Conservation (phyloP, 1,140 invertebrate genomes). For the Xylocopa sonorina region DNA sequence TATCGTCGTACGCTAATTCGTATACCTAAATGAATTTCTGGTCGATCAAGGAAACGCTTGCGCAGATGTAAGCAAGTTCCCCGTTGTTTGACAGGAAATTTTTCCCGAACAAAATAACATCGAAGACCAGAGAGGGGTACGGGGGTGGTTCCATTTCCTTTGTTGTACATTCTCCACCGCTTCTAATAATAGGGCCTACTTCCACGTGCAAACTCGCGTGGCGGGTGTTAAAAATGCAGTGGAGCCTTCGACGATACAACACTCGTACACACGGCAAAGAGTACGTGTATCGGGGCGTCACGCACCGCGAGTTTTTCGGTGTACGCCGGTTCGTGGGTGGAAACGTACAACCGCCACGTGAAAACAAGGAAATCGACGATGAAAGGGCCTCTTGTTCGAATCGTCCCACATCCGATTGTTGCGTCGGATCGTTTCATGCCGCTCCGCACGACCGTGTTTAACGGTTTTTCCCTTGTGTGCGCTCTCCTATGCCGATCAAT, state of each 20-base stretch:
- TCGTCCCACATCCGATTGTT: conserved; percentile 63
- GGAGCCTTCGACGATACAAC: neutral
- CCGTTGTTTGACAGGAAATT: conserved; percentile 19
- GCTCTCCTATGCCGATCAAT: conserved; percentile 43
- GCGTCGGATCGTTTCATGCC: conserved; percentile 37
- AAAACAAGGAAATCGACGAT: conserved; percentile 65
- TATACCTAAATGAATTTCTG: neutral
- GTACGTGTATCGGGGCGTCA: conserved; percentile 27
- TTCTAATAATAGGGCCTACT: conserved; percentile 66
- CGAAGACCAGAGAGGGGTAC: neutral
- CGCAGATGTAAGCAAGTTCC: neutral
- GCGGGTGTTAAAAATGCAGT: conserved; percentile 60
- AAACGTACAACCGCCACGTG: conserved; percentile 54
- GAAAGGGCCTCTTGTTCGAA: conserved; percentile 61
- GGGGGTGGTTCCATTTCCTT: conserved; percentile 51
- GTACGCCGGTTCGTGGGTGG: conserved; percentile 39
- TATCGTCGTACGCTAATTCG: neutral
- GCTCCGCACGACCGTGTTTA: conserved; percentile 16
- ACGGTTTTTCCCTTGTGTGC: conserved; percentile 45
- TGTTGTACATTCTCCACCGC: conserved; percentile 63
- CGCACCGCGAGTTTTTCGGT: conserved; percentile 47
- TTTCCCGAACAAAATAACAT: conserved; percentile 10
- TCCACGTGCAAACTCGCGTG: conserved; percentile 46
- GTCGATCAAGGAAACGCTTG: neutral
- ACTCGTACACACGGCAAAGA: neutral